Evolutionary conservation across 1,140 invertebrate species (phyloP).

Genomic region (Hetaerina americana): DNA sequence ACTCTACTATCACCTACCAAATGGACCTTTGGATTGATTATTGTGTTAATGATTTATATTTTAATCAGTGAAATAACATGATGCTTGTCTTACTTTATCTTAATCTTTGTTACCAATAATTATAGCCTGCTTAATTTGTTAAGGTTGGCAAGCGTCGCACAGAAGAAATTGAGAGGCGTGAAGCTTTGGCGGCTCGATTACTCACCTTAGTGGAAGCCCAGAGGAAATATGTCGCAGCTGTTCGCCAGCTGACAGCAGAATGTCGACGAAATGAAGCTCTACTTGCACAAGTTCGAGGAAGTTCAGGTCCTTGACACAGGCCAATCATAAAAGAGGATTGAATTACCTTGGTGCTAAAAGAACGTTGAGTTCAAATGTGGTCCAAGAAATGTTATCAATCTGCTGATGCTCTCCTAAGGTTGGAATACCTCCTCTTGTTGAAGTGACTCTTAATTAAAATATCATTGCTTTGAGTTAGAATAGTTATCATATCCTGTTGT

Average conservation of each 20-base stretch:
- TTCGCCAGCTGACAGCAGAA: constrained; percentile 64
- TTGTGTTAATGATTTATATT: too few relatives aligned
- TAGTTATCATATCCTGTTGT: too few relatives aligned
- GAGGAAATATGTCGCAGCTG: constrained; percentile 67
- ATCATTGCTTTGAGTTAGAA: too few relatives aligned
- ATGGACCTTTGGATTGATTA: too few relatives aligned
- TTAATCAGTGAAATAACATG: too few relatives aligned
- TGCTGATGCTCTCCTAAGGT: too few relatives aligned
- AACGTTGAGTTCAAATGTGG: not conserved
- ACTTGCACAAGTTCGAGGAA: constrained; percentile 24
- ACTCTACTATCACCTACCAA: too few relatives aligned
- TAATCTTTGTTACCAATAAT: not conserved
- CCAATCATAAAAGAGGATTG: not conserved
- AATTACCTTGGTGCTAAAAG: not conserved
- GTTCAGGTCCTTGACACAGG: constrained; percentile 1
- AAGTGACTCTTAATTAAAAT: too few relatives aligned
- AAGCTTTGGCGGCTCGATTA: constrained; percentile 35
- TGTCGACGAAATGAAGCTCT: constrained; percentile 51
- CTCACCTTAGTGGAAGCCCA: constrained; percentile 60
- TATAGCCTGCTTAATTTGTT: too few relatives aligned
- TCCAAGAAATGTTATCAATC: too few relatives aligned
- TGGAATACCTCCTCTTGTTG: too few relatives aligned
- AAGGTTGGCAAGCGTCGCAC: constrained; percentile 20
- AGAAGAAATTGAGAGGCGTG: constrained; percentile 34
- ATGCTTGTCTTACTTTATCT: not conserved